Base-by-base conservation (phyloP, 2,888 invertebrate genomes). In the Halictus ligatus region DNA sequence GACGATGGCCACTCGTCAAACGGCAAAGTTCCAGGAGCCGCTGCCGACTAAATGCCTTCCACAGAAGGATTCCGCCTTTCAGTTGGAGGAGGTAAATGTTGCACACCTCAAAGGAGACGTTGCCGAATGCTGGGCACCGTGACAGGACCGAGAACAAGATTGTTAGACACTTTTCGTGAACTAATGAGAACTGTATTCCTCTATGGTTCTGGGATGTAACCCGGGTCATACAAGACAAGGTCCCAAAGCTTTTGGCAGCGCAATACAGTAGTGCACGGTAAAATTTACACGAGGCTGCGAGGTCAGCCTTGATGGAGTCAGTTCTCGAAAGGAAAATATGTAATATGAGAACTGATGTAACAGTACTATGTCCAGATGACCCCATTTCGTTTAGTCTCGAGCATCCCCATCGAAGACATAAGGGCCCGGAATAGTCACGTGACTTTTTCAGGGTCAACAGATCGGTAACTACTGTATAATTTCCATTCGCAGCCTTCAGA, bases 31-130 rank as follows among this genome's bases (percentile, higher is more conserved):
- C 3, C 15, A 3, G 50, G 18, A 7, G 21, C 15, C 6, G 15
- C 29, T 7, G 43, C 60, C 60, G 43, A 71, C 71, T 69, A 54
- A 72, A 83, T 78, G 78, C 50, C 74, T 18, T 43, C 8, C 29
- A 67, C 48, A 69, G 74, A 85, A 83, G 80, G 76, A 77, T 80
- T 85, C 84, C 83, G 58, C 48, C 74, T 82, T 78, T 60, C n/a
- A 10, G 5, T n/a, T 18, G 29, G 67, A 8, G 15, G 21, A 60
- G 67, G 64, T 75, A 78, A 75, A 60, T 48, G 73, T 48, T 21
- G 35, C n/a, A 21, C 6, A 40, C 73, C 58, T 79, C 81, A 77
- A 85, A 85, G 81, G 76, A 79, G 74, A 46, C 46, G 18, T 4
- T 21, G 15, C n/a, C 29, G 76, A 77, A 81, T 21, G 12, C 29